phyloP scores from a whole-genome alignment of 2,888 invertebrate species.

The Isotomurus palustris region DNA sequence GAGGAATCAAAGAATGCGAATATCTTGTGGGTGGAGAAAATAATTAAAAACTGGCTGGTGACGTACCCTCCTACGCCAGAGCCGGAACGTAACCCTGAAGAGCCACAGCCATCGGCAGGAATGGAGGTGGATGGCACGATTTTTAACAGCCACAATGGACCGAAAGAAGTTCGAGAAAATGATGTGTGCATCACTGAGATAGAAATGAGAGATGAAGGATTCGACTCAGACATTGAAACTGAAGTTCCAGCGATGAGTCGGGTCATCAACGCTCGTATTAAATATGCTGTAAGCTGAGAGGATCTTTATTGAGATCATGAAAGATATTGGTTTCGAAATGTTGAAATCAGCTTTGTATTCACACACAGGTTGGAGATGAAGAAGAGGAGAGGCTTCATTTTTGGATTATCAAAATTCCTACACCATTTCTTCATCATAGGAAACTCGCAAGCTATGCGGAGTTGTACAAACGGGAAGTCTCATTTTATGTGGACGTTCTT shows the following conservation, averaged over 20 bases:
- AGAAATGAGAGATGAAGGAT: slow-evolving; percentile 31
- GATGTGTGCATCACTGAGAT: slow-evolving; percentile 33
- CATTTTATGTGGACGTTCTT: slow-evolving; percentile 46
- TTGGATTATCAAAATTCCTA: slow-evolving; percentile 39
- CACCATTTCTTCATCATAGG: slow-evolving; percentile 24
- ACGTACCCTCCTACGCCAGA: no score
- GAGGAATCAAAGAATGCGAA: no score
- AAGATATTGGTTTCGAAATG: background rate
- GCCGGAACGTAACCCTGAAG: no score
- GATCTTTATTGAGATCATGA: background rate
- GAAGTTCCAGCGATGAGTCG: slow-evolving; percentile 23
- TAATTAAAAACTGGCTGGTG: no score
- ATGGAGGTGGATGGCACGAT: no score
- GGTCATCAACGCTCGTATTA: slow-evolving; percentile 30
- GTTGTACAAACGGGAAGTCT: slow-evolving; percentile 46
- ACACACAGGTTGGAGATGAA: background rate
- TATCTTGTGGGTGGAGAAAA: no score
- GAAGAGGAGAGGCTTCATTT: slow-evolving; percentile 24
- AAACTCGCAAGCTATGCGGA: slow-evolving; percentile 25
- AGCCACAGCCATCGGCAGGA: no score
- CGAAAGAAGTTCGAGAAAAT: no score
- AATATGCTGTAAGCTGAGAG: slow-evolving; percentile 19
- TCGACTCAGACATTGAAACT: slow-evolving; percentile 27
- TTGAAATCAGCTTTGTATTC: background rate
- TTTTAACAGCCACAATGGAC: no score